These are phyloP conservation scores for Sapajus apella DNA, from an alignment of 2,113 vertebrate species.

Conservation along the genomic window DNA sequence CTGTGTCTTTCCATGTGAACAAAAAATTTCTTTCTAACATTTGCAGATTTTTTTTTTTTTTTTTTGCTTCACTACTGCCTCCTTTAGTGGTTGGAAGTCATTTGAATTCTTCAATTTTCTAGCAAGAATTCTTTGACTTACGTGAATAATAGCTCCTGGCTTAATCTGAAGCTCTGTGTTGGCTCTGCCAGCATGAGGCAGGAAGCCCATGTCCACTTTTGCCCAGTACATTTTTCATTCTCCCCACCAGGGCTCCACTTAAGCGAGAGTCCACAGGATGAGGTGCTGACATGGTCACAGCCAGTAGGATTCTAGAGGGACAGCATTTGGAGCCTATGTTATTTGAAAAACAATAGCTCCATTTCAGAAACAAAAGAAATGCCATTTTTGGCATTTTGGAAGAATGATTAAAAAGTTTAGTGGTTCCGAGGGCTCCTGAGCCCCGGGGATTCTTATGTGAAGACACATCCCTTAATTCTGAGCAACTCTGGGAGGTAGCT, in stretches of 20 bases:
- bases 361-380: slow-evolving; percentile 31
- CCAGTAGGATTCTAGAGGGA: not conserved
- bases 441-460: not conserved
- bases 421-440: not conserved
- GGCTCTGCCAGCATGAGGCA: not conserved
- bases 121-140: slow-evolving; percentile 25
- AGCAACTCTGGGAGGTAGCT: not conserved
- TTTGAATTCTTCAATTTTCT: slow-evolving; percentile 10
- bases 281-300: not conserved
- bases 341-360: slow-evolving; percentile 30
- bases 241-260: not conserved
- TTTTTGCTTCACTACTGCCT: not conserved
- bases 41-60: not conserved
- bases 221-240: not conserved
- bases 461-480: not conserved
- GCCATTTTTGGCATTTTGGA: slow-evolving; percentile 36
- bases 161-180: not conserved
- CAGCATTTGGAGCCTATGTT: not conserved
- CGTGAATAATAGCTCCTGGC: not conserved
- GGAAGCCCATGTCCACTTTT: not conserved
- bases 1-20: not conserved
- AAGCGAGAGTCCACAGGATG: not conserved
- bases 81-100: not conserved
- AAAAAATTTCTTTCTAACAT: not conserved
- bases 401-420: not conserved